Conservation (phyloP, 2,113 vertebrate species). For the Acanthochromis polyacanthus region DNA sequence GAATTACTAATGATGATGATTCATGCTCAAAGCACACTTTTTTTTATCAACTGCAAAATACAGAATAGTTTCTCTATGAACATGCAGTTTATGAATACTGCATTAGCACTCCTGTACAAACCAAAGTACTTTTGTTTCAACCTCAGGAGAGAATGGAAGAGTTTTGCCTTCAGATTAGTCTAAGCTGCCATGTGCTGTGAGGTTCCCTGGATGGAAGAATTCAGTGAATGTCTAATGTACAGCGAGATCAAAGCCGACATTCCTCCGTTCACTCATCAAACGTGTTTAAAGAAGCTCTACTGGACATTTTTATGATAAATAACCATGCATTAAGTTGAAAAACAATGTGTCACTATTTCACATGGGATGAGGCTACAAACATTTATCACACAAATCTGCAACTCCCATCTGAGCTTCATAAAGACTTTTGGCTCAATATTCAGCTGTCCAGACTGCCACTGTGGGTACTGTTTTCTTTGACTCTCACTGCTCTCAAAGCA, state of each 20-base stretch:
- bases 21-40: not conserved
- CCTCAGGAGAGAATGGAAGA: not conserved
- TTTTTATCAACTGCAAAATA: not conserved
- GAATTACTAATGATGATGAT: slow-evolving; percentile 39
- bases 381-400: not conserved
- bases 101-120: not conserved
- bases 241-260: not conserved
- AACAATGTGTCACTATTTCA: too few species aligned
- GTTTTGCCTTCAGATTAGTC: slow-evolving; percentile 11
- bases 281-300: not conserved
- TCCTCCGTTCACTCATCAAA: not conserved
- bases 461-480: not conserved
- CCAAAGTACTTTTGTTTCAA: slow-evolving; percentile 16
- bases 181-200: slow-evolving; percentile 6
- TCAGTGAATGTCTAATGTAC: slow-evolving; percentile 20
- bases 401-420: not conserved
- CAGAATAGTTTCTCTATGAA: slow-evolving; percentile 13
- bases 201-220: not conserved
- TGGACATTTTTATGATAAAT: not conserved
- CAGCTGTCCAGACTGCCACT: not conserved
- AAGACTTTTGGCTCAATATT: not conserved
- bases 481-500: not conserved
- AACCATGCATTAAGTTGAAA: not conserved
- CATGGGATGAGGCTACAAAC: not conserved
- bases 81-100: slow-evolving; percentile 12